A percentile compares a stretch with the other conserved stretches of the same genome.
These are phyloP conservation scores for Peromyscus leucopus DNA, from an alignment of 2,113 vertebrate genomes.

Conservation along the genomic window DNA sequence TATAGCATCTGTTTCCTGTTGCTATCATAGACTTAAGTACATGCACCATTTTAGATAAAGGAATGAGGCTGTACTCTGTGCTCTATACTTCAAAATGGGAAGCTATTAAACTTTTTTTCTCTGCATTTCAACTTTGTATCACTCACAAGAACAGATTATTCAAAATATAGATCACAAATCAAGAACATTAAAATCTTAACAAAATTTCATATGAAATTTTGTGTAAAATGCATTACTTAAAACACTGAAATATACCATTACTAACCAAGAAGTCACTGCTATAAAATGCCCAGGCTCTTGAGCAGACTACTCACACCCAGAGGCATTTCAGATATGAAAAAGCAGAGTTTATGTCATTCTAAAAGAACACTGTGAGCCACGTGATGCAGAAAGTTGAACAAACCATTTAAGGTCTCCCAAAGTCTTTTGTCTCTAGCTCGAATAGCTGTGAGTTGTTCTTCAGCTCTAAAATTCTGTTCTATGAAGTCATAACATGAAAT, in stretches of 20 bases:
- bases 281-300: neutral
- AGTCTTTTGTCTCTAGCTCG: neutral
- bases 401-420: neutral
- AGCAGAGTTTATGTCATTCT: neutral
- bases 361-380: neutral
- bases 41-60: neutral
- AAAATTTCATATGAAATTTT: slow-evolving; percentile 1
- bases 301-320: neutral
- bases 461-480: slow-evolving; percentile 6
- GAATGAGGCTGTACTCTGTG: neutral
- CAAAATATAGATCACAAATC: slow-evolving; percentile 8
- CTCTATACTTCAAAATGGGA: neutral
- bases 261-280: neutral
- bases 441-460: neutral
- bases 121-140: neutral
- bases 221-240: neutral
- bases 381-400: neutral
- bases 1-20: neutral
- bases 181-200: neutral
- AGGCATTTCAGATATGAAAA: neutral
- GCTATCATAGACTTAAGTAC: neutral
- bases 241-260: neutral
- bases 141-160: neutral
- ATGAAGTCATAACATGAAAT: neutral
- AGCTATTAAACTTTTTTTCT: neutral